Base-by-base conservation (phyloP, 2,113 vertebrate species). In the Hippolais icterina region DNA sequence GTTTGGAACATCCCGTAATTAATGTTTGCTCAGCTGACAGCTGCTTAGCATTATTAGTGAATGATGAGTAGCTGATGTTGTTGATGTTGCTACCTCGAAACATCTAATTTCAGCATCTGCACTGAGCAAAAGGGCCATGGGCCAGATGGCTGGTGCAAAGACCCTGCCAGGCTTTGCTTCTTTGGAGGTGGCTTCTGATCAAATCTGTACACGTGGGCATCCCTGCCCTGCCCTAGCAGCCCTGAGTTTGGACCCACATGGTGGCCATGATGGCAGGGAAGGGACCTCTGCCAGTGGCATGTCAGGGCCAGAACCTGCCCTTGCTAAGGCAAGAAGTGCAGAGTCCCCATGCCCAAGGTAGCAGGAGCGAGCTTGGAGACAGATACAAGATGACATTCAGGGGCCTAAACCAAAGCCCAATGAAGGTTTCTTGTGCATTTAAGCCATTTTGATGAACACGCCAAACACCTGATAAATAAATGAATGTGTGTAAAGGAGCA, bases 101-200 rank as follows among this genome's bases (percentile, higher is more conserved):
- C 87, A 83, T 79, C 78, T 91, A 35, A 91, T 94, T 95, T 96
- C 78, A 89, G 93, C 75, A 95, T 85, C 92, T 94, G 57, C 12
- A 72, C n/a, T 64, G 50, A 91, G 52, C 44, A 54, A 79, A 94
- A 84, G 28, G 54, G 74, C 74, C 44, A 69, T 7, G 8, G 22
- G 64, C 90, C 84, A 93, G 42, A 46, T 1, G 8, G 63, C 52
- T 5, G 3, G 35, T 68, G 88, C 69, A 47, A 82, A 90, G 77
- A 75, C n/a, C 17, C 17, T 81, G 59, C 12, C 7, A 7, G 41
- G 72, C 44, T 83, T 83, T 74, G 28, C 3, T 3, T 64, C 72
- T 83, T 75, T 78, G 77, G 68, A 95, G 46, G 29, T 74, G 49
- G 25, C 31, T 92, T 78, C 50, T 39, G 59, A 27, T 46, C 11